Evolutionary conservation across 2,888 invertebrate species (phyloP).

Genomic region (Idaea aversata): DNA sequence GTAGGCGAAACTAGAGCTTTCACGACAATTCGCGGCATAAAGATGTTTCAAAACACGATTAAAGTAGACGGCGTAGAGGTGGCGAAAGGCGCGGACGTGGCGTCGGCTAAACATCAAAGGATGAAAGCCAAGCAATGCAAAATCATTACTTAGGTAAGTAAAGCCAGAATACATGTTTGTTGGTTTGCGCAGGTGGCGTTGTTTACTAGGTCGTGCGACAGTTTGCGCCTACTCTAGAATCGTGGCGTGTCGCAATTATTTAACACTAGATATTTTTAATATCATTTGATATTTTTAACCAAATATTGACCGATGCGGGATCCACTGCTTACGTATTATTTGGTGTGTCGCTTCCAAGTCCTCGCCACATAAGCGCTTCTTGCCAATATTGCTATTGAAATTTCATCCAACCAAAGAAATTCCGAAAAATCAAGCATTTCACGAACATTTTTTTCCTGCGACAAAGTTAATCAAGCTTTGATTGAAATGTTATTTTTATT

Average conservation of each 20-base stretch:
- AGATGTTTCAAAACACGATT: constrained; percentile 19
- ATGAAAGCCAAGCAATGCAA: too few relatives aligned
- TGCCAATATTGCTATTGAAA: not conserved
- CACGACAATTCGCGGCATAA: constrained; percentile 48
- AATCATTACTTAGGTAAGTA: too few relatives aligned
- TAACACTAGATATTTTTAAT: too few relatives aligned
- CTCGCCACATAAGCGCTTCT: not conserved
- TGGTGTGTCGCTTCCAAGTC: not conserved
- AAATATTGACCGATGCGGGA: too few relatives aligned
- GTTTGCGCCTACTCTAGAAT: too few relatives aligned
- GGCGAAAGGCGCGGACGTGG: not conserved
- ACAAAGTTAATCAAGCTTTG: constrained; percentile 1
- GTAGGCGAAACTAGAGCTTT: constrained; percentile 49
- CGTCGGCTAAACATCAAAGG: not conserved
- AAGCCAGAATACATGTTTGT: too few relatives aligned
- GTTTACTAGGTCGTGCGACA: too few relatives aligned
- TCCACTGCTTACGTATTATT: too few relatives aligned
- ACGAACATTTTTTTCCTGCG: not conserved
- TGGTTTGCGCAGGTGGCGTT: too few relatives aligned
- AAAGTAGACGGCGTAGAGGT: not conserved
- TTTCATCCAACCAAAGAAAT: not conserved
- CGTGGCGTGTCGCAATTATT: too few relatives aligned
- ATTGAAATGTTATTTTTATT: not conserved
- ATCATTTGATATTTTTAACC: too few relatives aligned
- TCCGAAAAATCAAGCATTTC: not conserved